Evolutionary conservation across 2,888 invertebrate species (phyloP).

Genomic region (Argynnis bischoffii): DNA sequence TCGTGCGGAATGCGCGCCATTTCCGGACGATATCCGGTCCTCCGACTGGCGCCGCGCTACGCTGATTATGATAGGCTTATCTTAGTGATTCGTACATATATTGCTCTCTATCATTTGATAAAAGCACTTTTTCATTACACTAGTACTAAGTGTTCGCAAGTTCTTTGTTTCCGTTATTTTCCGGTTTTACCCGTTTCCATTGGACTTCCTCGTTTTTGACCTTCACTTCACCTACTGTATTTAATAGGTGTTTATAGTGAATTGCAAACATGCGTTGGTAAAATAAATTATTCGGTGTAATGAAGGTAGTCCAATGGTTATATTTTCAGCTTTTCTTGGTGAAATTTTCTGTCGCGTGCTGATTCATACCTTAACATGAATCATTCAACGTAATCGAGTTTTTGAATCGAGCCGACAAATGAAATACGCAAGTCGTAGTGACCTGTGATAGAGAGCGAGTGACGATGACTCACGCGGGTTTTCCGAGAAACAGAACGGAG

Average conservation of each 20-base stretch:
- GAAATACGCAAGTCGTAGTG: slow-evolving; percentile 76
- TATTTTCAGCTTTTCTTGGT: slow-evolving; percentile 32
- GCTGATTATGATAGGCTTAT: slow-evolving; percentile 62
- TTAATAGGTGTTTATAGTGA: neutral
- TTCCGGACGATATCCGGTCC: slow-evolving; percentile 80
- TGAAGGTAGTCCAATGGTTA: slow-evolving; percentile 5
- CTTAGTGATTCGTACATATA: slow-evolving; percentile 39
- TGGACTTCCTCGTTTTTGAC: slow-evolving; percentile 52
- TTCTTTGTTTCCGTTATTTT: slow-evolving; percentile 47
- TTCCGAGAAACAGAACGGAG: slow-evolving; percentile 74
- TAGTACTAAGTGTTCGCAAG: neutral
- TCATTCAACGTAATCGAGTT: slow-evolving; percentile 79
- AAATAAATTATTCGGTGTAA: slow-evolving; percentile 20
- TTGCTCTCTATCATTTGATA: slow-evolving; percentile 11
- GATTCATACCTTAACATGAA: slow-evolving; percentile 76
- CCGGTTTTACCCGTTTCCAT: slow-evolving; percentile 56
- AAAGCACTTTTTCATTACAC: neutral
- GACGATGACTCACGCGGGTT: slow-evolving; percentile 77
- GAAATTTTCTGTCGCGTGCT: slow-evolving; percentile 65
- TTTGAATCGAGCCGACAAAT: slow-evolving; percentile 79
- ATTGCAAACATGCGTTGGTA: slow-evolving; percentile 10
- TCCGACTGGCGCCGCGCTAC: slow-evolving; percentile 56
- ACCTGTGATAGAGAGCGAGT: slow-evolving; percentile 72
- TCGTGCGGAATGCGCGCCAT: slow-evolving; percentile 78
- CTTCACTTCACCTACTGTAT: slow-evolving; percentile 44